Evolutionary conservation across 2,888 invertebrate genomes (phyloP), one percentile per base, ranked within the genome.

Genomic region (Hirtodrosophila cameraria): DNA sequence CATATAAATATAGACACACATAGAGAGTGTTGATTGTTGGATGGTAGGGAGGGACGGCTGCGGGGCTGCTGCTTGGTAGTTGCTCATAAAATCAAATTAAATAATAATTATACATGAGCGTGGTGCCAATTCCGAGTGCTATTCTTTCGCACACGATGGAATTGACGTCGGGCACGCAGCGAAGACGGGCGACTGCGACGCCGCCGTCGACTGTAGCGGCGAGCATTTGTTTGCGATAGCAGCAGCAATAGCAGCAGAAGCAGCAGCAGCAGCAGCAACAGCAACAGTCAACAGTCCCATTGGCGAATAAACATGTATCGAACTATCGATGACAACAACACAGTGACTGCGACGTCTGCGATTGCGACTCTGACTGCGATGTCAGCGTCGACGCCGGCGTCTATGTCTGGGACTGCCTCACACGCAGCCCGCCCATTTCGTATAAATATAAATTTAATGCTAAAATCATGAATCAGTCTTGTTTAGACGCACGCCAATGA

Each of bases 401-500:
- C 55, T 53, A 39, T 41, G 61, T 53, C 59, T 72, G 71, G 77
- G 78, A 65, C 79, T 68, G 76, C 68, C 82, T 59, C 66, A 73
- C 64, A 69, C 41, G 57, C 60, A 52, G 66, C 35, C 11, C 42
- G 11, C 43, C 67, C 59, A 58, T 79, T 79, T 75, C 53, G 82
- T 81, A 86, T 84, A 81, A 79, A 84, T 84, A 82, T 80, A 86
- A 86, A 84, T 81, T 73, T 70, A 72, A 62, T 59, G 61, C 68
- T 53, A 66, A 61, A 69, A 72, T 36, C 64, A 77, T 82, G 77
- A 84, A 75, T 81, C 85, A 84, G 85, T 86, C 66, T 73, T 50
- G 60, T 63, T 72, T 77, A 77, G 75, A 65, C 79, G 68, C 79
- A 77, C 82, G 82, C 81, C 82, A 86, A 86, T 73, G 72, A 59